Evolutionary conservation across 2,797 vertebrate genomes (phyloP).

Genomic region (Eidolon dupreanum): DNA sequence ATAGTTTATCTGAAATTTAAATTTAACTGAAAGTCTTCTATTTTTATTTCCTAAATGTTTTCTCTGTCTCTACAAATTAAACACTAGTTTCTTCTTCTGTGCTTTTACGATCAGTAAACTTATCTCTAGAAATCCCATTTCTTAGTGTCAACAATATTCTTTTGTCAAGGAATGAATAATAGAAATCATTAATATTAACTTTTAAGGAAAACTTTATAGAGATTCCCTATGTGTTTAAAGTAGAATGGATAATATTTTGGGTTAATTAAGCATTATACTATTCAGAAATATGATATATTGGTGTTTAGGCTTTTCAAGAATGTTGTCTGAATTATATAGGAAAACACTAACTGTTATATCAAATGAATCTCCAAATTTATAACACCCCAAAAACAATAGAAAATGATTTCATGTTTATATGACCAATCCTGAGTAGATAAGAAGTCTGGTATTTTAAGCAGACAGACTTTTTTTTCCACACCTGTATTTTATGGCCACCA

Average conservation of each 20-base stretch:
- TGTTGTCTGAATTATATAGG: neutral
- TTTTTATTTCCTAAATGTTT: conserved; percentile 5
- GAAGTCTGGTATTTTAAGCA: neutral
- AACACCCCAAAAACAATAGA: neutral
- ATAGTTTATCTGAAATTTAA: neutral
- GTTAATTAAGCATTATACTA: neutral
- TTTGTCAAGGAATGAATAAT: neutral
- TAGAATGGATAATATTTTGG: neutral
- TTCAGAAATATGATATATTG: neutral
- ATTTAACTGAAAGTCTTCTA: neutral
- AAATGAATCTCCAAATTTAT: neutral
- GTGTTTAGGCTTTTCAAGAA: neutral
- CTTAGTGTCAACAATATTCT: neutral
- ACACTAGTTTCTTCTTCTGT: neutral
- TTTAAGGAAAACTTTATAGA: neutral
- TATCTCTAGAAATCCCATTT: neutral
- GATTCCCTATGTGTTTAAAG: neutral
- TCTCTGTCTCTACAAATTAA: neutral
- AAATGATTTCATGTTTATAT: neutral
- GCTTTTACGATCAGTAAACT: neutral
- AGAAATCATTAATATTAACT: neutral
- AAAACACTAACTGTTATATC: neutral
- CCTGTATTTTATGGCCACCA: neutral
- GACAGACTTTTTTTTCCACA: neutral
- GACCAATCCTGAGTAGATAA: neutral